A percentile compares a stretch with the other conserved stretches of the same genome.
Evolutionary conservation across 1,140 invertebrate genomes (phyloP).

Genomic region (Lamellibrachia luymesi): DNA sequence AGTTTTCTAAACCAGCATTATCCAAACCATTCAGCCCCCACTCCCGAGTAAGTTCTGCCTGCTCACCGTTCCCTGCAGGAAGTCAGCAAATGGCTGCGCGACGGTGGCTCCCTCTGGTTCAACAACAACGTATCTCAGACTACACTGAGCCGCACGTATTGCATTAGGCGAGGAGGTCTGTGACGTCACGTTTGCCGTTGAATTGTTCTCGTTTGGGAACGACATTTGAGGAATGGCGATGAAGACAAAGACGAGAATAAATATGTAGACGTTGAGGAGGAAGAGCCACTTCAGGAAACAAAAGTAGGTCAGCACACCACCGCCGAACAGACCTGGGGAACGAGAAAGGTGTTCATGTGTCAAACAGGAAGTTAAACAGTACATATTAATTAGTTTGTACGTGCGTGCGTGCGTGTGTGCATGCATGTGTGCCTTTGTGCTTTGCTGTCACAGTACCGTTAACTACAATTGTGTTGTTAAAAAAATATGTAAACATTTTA

Average conservation of each 20-base stretch:
- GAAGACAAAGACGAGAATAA: slow-evolving; percentile 51
- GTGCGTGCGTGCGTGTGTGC: neutral
- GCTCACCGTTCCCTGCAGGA: slow-evolving; percentile 47
- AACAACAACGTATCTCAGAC: slow-evolving; percentile 37
- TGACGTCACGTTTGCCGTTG: neutral
- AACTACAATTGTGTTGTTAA: no score
- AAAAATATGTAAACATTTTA: no score
- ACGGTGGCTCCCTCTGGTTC: slow-evolving; percentile 18
- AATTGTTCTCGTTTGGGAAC: slow-evolving; percentile 12
- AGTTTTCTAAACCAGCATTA: no score
- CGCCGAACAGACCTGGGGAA: slow-evolving; percentile 70
- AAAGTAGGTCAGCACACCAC: slow-evolving; percentile 72
- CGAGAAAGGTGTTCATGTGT: no score
- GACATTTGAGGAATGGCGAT: slow-evolving; percentile 21
- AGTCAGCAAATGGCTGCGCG: slow-evolving; percentile 32
- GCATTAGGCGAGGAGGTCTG: neutral
- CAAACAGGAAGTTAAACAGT: neutral
- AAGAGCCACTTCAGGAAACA: slow-evolving; percentile 72
- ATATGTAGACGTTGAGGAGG: slow-evolving; percentile 64
- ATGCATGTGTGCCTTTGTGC: no score
- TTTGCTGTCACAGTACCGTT: neutral
- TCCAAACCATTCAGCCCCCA: no score
- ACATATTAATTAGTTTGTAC: neutral
- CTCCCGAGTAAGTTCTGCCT: neutral
- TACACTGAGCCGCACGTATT: slow-evolving; percentile 19